Percentiles rank a stretch among this genome's conserved stretches.
phyloP scores from a whole-genome alignment of 2,888 invertebrate genomes.

The Heterodera filipjevi region DNA sequence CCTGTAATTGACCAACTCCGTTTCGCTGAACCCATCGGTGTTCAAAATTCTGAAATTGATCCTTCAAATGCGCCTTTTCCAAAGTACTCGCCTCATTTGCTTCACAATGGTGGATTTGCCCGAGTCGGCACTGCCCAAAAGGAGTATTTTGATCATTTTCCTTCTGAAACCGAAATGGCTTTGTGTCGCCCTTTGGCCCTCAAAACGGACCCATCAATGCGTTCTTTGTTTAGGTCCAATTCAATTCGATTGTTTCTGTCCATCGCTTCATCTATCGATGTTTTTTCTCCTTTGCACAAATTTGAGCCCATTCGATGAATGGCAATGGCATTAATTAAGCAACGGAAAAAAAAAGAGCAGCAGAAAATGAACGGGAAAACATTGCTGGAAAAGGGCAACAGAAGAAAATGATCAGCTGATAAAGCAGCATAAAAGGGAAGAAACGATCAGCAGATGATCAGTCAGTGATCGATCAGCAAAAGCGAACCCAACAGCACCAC shows the following conservation, averaged over 20 bases:
- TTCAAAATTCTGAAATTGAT: slow-evolving; percentile 37
- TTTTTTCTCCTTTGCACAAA: slow-evolving; percentile 42
- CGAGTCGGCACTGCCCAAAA: slow-evolving; percentile 40
- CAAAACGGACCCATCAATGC: slow-evolving; percentile 3
- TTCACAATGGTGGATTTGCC: slow-evolving; percentile 44
- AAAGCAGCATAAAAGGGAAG: no score
- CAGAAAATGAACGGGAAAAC: background rate
- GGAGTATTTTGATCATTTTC: slow-evolving; percentile 36
- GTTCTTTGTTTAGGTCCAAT: slow-evolving; percentile 35
- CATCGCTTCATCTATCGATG: slow-evolving; percentile 36
- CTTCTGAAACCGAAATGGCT: background rate
- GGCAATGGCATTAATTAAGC: background rate
- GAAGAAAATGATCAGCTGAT: background rate
- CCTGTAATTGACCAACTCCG: slow-evolving; percentile 44
- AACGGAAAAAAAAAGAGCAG: background rate
- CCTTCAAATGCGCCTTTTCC: background rate
- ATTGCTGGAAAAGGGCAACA: background rate
- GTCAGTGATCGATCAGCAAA: no score
- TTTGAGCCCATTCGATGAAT: slow-evolving; percentile 33
- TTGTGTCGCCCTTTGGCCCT: background rate
- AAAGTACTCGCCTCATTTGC: slow-evolving; percentile 37
- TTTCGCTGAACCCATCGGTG: slow-evolving; percentile 44
- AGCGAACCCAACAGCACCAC: no score
- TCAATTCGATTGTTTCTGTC: slow-evolving; percentile 40
- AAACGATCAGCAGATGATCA: no score